Base-by-base conservation (phyloP, 2,113 vertebrate genomes). In the Lipophrys pholis region DNA sequence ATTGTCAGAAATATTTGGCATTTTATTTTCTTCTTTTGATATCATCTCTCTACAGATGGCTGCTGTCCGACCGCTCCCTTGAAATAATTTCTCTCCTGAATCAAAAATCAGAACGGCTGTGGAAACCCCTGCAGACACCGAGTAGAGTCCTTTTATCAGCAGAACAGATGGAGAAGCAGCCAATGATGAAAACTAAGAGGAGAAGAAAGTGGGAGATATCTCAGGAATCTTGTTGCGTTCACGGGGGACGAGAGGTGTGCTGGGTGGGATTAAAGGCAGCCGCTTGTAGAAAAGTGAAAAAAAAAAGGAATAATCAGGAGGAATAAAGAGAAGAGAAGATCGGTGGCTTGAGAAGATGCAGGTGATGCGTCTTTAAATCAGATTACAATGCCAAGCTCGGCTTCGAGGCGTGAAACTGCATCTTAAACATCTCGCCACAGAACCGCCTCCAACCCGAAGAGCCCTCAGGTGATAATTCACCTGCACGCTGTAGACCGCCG, bases 71-170 rank as follows among this genome's bases (percentile, higher is more conserved):
- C 56, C 8, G 36, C 57, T 72, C 48, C 59, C 59, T 59, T 15
- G 17, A n/a, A 74, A 65, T 73, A 8, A 61, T 65, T 76, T 71
- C 60, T 67, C 60, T 58, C 74, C 69, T 74, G 52, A 85, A 65
- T 55, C 6, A 8, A 11, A 86, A 86, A 80, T 84, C 67, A 71
- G 72, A 76, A 70, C 70, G 61, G 52, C 68, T 30, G 43, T 78
- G 85, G 61, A 83, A 85, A 66, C 77, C 81, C 83, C 85, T 63
- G 66, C 75, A 82, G 86, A 87, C 55, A 68, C 57, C 82, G 55
- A 81, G 53, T 74, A 60, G 64, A 77, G 58, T 42, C 38, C 52
- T 83, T 82, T 87, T 66, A 81, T 84, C 80, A 70, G 50, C 40
- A 48, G 14, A 65, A 77, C 73, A 83, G 76, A 84, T 45, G 59